Evolutionary conservation across 2,113 vertebrate species (phyloP), one percentile per base, ranked within the genome.

Genomic region (Pholis gunnellus): DNA sequence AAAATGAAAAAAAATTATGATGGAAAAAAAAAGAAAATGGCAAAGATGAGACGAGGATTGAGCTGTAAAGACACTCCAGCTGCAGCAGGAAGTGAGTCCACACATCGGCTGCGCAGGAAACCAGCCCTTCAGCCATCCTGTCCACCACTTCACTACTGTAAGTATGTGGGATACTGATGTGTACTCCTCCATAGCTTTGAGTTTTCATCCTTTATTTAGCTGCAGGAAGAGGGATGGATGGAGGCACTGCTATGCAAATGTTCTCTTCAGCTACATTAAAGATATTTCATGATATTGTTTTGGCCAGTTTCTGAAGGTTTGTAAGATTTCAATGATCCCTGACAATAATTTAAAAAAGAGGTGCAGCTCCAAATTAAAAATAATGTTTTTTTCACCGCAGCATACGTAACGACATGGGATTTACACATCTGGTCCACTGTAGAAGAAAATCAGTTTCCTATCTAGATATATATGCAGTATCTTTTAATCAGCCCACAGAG

Each of bases 171-270:
- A 84, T 81, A 72, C 71, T 64, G 59, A 31, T 66, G 57, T 42
- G 64, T 17, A 75, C 83, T 84, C 81, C 87, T 88, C 74, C 60
- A 46, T 66, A 54, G 67, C 46, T 90, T 54, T 42, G 50, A 83
- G 40, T 71, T 85, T 74, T 67, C 18, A 73, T 36, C 31, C 88
- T 89, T 82, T 89, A 75, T 89, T 85, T 85, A 90, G 87, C 83
- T 78, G 71, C 65, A 46, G 78, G 57, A 65, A 52, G 77, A 75
- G n/a, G 70, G 44, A 68, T 65, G 42, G 70, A 81, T 59, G 50
- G 59, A 84, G 75, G 67, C 65, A 42, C 42, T 54, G 59, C 73
- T 40, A 68, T 75, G 80, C 66, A 80, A 80, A 85, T 76, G 78
- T 79, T 83, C 79, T 75, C 64, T 52, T 75, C 68, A 40, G 73